A percentile compares a stretch with the other conserved stretches of the same genome.
phyloP scores from a whole-genome alignment of 64 coral and sea anemone genomes.

The Pocillopora verrucosa region DNA sequence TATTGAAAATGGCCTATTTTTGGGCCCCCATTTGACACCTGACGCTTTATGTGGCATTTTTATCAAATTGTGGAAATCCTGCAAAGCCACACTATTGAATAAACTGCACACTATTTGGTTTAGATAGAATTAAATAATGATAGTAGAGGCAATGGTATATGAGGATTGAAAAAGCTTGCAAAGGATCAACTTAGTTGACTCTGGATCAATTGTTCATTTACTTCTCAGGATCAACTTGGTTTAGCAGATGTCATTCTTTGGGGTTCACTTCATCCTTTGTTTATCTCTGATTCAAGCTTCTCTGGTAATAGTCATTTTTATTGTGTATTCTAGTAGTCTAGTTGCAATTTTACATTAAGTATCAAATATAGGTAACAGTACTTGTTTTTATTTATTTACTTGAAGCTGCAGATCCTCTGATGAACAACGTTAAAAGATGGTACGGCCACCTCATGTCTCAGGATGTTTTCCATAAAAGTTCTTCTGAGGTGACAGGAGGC shows the following conservation, averaged over 20 bases:
- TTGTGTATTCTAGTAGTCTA: background rate
- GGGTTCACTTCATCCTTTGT: conserved; percentile 66
- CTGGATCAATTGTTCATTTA: background rate
- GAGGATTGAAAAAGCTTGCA: no score
- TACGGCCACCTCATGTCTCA: conserved; percentile 17
- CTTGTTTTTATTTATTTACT: background rate
- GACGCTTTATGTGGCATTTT: no score
- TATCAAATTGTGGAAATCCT: no score
- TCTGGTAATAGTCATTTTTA: background rate
- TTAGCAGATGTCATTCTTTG: conserved; percentile 76
- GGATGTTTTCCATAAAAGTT: conserved; percentile 3
- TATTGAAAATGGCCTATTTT: no score
- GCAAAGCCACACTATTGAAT: no score
- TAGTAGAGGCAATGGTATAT: no score
- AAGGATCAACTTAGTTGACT: no score
- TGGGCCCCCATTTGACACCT: no score
- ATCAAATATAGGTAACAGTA: background rate
- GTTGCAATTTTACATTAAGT: background rate
- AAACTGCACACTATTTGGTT: no score
- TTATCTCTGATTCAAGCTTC: background rate
- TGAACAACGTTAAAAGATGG: conserved; percentile 31
- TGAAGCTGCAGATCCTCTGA: background rate
- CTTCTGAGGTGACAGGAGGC: conserved; percentile 25
- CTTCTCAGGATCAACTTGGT: conserved; percentile 48
- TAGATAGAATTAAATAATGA: no score